Base-by-base conservation (phyloP, 2,888 invertebrate species). In the Choreutis nemorana region DNA sequence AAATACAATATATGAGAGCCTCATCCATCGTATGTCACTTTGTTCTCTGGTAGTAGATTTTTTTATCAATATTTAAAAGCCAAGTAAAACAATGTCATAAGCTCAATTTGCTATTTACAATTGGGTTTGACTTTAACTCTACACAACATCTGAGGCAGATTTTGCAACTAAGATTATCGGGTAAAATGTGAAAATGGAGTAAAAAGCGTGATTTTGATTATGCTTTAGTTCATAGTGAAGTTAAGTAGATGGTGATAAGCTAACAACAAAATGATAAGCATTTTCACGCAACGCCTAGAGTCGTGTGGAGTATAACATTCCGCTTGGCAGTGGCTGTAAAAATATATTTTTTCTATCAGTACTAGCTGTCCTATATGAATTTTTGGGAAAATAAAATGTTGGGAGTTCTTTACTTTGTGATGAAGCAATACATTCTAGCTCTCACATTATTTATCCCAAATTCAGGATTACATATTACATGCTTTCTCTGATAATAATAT, bases 401-500 rank as follows among this genome's bases (percentile, higher is more conserved):
- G 41, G 42, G 50, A 56, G 60, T 48, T 53, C 45, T 50, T 44
- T 43, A 44, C 38, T 43, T 44, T 47, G 41, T 49, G 49, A 50
- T 54, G 53, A 70, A 68, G 70, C 72, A 56, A 54, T 52, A 55
- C 55, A 33, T 65, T 47, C 59, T 55, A 66, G 63, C 60, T 67
- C 62, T 65, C 65, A 56, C 55, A 60, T 59, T 53, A 59, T 48
- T 60, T 42, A 62, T 62, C 62, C 67, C 58, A 57, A 60, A 51
- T 54, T 61, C 59, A 60, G 67, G 64, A 64, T 64, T 64, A 68
- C 60, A 66, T 61, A 52, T 57, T 56, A 61, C 57, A 71, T 60
- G 62, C 56, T 56, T 55, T 61, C 55, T 65, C 62, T 62, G 63
- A 61, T 64, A 67, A 72, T 24, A 18, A 18, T 18, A 18, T 18